These are phyloP conservation scores for Scopus umbretta DNA, from an alignment of 2,113 vertebrate species.

Conservation along the genomic window DNA sequence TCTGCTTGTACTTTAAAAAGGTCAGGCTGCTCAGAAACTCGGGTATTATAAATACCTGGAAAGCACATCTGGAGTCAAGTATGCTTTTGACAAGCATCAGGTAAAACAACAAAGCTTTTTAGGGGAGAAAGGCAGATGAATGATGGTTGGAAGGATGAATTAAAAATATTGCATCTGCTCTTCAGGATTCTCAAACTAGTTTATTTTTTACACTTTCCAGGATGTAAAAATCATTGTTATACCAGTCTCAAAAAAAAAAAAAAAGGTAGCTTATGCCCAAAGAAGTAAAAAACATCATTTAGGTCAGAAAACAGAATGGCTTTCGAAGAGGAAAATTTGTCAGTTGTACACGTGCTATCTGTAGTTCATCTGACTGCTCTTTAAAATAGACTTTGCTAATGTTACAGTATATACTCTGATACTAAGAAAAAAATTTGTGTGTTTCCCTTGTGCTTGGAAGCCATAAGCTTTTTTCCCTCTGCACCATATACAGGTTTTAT, in stretches of 20 bases:
- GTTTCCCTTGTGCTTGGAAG: not conserved
- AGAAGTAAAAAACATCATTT: not conserved
- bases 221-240: not conserved
- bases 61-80: not conserved
- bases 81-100: not conserved
- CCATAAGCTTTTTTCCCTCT: not conserved
- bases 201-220: not conserved
- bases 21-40: not conserved
- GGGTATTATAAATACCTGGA: not conserved
- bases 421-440: not conserved
- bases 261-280: not conserved
- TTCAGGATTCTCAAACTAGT: not conserved
- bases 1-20: not conserved
- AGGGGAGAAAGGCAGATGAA: not conserved
- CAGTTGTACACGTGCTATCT: not conserved
- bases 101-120: not conserved
- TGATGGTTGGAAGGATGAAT: not conserved
- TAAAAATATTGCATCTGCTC: not conserved
- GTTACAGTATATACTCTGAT: not conserved
- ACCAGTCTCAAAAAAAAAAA: not conserved
- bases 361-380: not conserved
- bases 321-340: not conserved
- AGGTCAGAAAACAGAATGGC: not conserved
- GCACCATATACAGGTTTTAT: not conserved
- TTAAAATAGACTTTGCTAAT: not conserved